Percentiles rank a stretch among this genome's conserved stretches.
Conservation (phyloP, 2,888 invertebrate species). For the Gnatocerus cornutus region DNA sequence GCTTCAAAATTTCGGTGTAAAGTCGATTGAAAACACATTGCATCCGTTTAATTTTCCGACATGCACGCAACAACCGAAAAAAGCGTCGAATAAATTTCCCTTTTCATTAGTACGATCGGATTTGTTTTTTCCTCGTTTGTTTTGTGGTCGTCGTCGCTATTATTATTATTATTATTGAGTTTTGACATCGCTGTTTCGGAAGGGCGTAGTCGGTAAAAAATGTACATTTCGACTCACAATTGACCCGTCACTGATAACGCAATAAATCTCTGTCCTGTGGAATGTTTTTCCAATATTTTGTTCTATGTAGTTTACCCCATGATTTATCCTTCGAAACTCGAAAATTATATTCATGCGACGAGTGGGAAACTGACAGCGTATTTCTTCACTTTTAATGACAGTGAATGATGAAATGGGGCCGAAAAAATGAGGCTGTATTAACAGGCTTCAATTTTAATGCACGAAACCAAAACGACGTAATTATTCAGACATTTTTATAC, state of each 20-base stretch:
- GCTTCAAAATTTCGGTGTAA: not conserved
- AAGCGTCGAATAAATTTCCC: not conserved
- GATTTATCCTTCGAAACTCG: not conserved
- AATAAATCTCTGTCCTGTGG: constrained; percentile 59
- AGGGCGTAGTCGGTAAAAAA: constrained; percentile 20
- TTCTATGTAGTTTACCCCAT: constrained; percentile 34
- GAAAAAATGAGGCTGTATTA: too few relatives aligned
- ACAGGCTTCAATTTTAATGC: too few relatives aligned
- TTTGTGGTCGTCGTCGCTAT: not conserved
- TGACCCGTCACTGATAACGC: constrained; percentile 37
- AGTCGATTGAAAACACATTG: not conserved
- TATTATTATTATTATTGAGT: constrained; percentile 6
- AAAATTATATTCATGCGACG: not conserved
- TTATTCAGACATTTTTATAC: too few relatives aligned
- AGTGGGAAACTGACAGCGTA: not conserved
- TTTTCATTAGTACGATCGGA: not conserved
- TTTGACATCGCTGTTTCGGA: constrained; percentile 3
- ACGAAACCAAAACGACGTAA: too few relatives aligned
- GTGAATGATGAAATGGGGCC: too few relatives aligned
- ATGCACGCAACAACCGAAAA: constrained; percentile 2
- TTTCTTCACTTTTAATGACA: not conserved
- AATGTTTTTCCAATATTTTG: constrained; percentile 60
- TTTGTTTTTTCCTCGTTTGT: not conserved
- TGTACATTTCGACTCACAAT: constrained; percentile 27
- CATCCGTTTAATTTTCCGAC: not conserved